phyloP scores from a whole-genome alignment of 2,113 vertebrate species.

The Puma concolor region DNA sequence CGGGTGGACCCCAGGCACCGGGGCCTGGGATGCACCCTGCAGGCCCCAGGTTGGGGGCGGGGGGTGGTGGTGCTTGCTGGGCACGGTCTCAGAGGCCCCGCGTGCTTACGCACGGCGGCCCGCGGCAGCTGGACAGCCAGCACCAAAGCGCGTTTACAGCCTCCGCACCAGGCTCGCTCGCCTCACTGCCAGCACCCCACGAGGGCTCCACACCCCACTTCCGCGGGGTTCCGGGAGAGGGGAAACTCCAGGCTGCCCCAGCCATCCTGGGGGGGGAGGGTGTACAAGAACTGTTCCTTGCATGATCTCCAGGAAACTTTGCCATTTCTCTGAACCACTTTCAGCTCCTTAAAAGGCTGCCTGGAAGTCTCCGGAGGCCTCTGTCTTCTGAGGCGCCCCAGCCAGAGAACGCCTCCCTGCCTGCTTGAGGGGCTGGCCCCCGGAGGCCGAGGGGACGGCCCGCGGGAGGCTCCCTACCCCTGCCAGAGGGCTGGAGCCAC shows the following conservation, averaged over 20 bases:
- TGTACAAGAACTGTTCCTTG: neutral
- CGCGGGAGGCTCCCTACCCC: neutral
- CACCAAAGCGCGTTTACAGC: slow-evolving; percentile 66
- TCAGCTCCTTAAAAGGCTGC: slow-evolving; percentile 71
- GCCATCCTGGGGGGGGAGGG: neutral
- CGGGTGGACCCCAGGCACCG: neutral
- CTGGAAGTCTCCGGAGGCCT: neutral
- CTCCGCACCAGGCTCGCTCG: slow-evolving; percentile 80
- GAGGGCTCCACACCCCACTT: slow-evolving; percentile 76
- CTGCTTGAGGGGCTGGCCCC: neutral
- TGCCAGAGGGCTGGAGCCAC: neutral
- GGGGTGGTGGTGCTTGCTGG: neutral
- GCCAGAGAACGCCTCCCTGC: slow-evolving; percentile 37
- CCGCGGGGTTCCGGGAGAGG: slow-evolving; percentile 4
- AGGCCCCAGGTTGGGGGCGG: too few species aligned
- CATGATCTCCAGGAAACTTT: neutral
- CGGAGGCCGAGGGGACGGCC: neutral
- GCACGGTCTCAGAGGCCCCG: neutral
- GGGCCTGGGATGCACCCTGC: neutral
- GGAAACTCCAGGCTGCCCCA: neutral
- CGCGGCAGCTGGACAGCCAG: too few species aligned
- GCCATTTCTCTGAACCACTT: slow-evolving; percentile 27
- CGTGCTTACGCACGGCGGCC: accelerated
- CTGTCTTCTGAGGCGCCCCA: neutral
- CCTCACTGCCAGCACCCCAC: slow-evolving; percentile 74